Conservation (phyloP, 2,888 invertebrate genomes). For the Drosophila nr. perissopoda region DNA sequence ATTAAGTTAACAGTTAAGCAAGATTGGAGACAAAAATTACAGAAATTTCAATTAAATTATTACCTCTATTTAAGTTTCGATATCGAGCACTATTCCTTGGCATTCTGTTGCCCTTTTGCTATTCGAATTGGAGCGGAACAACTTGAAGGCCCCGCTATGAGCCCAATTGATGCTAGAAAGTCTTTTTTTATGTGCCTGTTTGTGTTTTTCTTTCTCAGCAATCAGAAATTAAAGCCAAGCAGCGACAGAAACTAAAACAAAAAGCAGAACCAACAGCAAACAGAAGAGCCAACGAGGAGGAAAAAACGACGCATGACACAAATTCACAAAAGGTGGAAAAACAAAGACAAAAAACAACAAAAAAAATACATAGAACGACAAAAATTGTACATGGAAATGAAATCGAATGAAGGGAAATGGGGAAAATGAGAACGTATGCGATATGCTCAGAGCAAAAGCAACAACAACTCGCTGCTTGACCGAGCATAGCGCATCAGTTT, state of each 20-base stretch:
- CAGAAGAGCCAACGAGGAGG: constrained; percentile 38
- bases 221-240: constrained; percentile 71
- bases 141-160: constrained; percentile 31
- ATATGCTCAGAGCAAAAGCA: constrained; percentile 35
- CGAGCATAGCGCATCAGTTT: constrained; percentile 70
- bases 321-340: constrained; percentile 70
- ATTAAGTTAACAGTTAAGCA: background rate
- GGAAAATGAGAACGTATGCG: constrained; percentile 47
- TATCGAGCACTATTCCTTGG: constrained; percentile 3
- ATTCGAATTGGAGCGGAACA: constrained; percentile 56
- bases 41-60: background rate
- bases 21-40: background rate
- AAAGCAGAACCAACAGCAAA: constrained; percentile 33
- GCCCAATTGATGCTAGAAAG: constrained; percentile 30
- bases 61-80: background rate
- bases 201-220: constrained; percentile 78
- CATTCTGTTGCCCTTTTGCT: constrained; percentile 10
- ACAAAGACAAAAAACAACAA: constrained; percentile 30
- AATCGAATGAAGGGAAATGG: constrained; percentile 65
- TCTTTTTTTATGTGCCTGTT: constrained; percentile 18
- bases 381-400: constrained; percentile 73
- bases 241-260: constrained; percentile 22
- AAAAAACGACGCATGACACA: constrained; percentile 74
- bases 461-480: constrained; percentile 61
- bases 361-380: constrained; percentile 42